These are phyloP conservation scores for Numenius phaeopus DNA, from an alignment of 2,797 vertebrate species.

Conservation along the genomic window DNA sequence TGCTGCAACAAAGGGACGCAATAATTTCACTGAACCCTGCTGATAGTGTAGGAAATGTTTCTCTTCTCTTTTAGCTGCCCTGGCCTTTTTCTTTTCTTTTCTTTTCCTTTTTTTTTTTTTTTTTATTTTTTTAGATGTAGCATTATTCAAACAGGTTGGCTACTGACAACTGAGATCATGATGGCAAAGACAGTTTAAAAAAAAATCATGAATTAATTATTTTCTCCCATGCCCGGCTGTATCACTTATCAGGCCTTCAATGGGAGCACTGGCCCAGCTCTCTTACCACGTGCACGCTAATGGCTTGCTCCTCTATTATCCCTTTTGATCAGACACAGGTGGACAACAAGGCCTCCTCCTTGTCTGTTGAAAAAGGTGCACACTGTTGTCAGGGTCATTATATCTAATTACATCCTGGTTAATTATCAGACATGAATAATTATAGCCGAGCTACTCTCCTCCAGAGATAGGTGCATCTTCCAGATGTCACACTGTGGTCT, in stretches of 20 bases:
- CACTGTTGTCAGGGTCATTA: constrained; percentile 78
- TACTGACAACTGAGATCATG: constrained; percentile 65
- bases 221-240: constrained; percentile 55
- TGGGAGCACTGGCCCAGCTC: constrained; percentile 58
- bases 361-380: constrained; percentile 77
- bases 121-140: neutral
- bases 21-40: constrained; percentile 48
- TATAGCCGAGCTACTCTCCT: constrained; percentile 65
- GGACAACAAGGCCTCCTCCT: constrained; percentile 74
- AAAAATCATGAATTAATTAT: constrained; percentile 78
- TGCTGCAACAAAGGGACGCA: neutral
- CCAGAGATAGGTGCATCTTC: constrained; percentile 68
- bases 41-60: neutral
- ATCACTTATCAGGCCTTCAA: constrained; percentile 74
- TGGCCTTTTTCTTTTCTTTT: neutral
- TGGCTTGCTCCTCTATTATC: constrained; percentile 68
- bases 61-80: neutral
- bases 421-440: constrained; percentile 81
- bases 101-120: neutral
- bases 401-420: constrained; percentile 83
- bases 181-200: constrained; percentile 53
- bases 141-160: constrained; percentile 58
- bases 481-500: constrained; percentile 66
- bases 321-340: constrained; percentile 77
- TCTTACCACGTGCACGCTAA: constrained; percentile 64